phyloP scores from a whole-genome alignment of 2,797 vertebrate species.

The Girardinus metallicus region DNA sequence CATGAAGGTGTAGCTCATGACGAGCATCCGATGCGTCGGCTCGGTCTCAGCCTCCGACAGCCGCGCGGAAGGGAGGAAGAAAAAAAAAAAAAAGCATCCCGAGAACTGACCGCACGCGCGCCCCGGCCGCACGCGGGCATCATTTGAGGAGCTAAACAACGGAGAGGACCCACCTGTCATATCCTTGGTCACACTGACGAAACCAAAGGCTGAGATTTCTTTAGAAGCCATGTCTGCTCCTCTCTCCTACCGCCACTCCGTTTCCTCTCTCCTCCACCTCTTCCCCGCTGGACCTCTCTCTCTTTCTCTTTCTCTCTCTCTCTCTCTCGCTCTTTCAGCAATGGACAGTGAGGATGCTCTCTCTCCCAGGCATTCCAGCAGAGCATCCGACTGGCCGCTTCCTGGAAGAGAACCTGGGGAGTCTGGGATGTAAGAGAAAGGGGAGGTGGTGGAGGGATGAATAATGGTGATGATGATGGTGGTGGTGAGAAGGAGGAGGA shows the following conservation, averaged over 20 bases:
- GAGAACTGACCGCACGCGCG: constrained; percentile 29
- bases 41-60: constrained; percentile 51
- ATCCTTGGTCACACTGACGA: constrained; percentile 79
- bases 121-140: constrained; percentile 12
- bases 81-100: constrained; percentile 19
- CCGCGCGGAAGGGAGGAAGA: constrained; percentile 15
- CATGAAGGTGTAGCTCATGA: constrained; percentile 59
- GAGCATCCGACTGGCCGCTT: constrained; percentile 66
- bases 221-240: constrained; percentile 83
- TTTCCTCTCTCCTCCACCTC: constrained; percentile 40
- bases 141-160: constrained; percentile 11
- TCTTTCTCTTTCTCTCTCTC: constrained; percentile 4
- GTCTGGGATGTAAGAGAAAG: constrained; percentile 44
- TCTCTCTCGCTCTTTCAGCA: constrained; percentile 42
- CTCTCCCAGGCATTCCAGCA: constrained; percentile 72
- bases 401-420: constrained; percentile 63
- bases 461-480: constrained; percentile 20
- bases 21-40: constrained; percentile 61
- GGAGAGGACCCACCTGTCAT: constrained; percentile 81
- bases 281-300: constrained; percentile 23
- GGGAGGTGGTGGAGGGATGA: constrained; percentile 40
- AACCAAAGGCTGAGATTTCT: constrained; percentile 78
- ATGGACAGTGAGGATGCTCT: constrained; percentile 56
- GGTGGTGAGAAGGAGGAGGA: constrained; percentile 30
- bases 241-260: constrained; percentile 51